Percentiles rank a stretch among this genome's conserved stretches.
phyloP scores from a whole-genome alignment of 2,797 vertebrate genomes.

The Parotocinclus haroldoi region DNA sequence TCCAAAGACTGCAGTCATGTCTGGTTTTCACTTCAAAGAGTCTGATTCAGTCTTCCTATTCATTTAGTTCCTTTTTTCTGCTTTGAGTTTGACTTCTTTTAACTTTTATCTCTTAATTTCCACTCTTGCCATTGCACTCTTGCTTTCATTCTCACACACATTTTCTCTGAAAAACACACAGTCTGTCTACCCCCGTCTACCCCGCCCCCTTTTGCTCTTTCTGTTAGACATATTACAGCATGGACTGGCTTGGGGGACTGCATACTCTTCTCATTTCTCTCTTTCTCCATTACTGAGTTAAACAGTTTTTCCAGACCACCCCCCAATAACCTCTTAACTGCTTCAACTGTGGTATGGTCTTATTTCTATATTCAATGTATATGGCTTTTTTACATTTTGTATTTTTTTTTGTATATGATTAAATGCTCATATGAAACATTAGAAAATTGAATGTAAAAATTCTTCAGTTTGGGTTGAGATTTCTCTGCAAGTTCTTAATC shows the following conservation, averaged over 20 bases:
- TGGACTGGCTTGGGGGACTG: constrained; percentile 57
- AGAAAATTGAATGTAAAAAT: too few relatives aligned
- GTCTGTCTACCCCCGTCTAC: constrained; percentile 24
- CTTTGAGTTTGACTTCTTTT: constrained; percentile 16
- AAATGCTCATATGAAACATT: too few relatives aligned
- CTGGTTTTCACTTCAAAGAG: constrained; percentile 36
- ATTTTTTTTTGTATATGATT: too few relatives aligned
- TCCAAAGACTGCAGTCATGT: constrained; percentile 16
- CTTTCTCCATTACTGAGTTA: not conserved
- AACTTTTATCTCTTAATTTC: constrained; percentile 21
- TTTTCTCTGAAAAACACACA: constrained; percentile 8
- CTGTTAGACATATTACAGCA: constrained; percentile 59
- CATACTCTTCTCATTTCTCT: constrained; percentile 63
- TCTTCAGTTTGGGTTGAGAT: too few relatives aligned
- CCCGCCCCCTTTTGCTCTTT: constrained; percentile 23
- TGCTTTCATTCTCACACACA: constrained; percentile 23
- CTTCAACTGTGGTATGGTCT: too few relatives aligned
- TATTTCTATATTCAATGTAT: too few relatives aligned
- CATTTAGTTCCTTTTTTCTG: constrained; percentile 6
- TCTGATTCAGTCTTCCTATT: constrained; percentile 25
- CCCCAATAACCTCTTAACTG: too few relatives aligned
- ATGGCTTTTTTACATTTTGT: too few relatives aligned
- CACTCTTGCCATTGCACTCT: too few relatives aligned
- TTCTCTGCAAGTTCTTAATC: too few relatives aligned
- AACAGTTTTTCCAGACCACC: too few relatives aligned